phyloP scores from a whole-genome alignment of 2,888 invertebrate species.

The Philereme vetulata region DNA sequence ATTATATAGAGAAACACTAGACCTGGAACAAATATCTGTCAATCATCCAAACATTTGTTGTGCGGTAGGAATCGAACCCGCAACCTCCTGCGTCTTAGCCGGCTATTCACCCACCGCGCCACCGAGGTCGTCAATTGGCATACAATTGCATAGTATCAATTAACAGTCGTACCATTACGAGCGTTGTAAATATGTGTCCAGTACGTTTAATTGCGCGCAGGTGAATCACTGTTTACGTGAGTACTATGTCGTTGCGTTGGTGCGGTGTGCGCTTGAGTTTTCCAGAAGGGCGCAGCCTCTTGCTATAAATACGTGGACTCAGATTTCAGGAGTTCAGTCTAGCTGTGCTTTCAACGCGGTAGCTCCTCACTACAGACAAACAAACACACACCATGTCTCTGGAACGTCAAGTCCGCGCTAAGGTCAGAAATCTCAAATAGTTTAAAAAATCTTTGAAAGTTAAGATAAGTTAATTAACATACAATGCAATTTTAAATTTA shows the following conservation, averaged over 20 bases:
- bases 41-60: too few species aligned
- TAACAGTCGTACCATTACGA: background rate
- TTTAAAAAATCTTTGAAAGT: background rate
- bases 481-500: background rate
- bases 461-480: background rate
- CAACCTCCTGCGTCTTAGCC: too few species aligned
- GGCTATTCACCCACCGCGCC: too few species aligned
- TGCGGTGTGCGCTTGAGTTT: slow-evolving; percentile 62
- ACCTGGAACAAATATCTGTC: too few species aligned
- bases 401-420: slow-evolving; percentile 95
- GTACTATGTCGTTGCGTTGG: slow-evolving; percentile 51
- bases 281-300: slow-evolving; percentile 79
- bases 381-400: slow-evolving; percentile 89
- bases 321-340: slow-evolving; percentile 80
- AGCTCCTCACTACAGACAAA: slow-evolving; percentile 60
- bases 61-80: too few species aligned
- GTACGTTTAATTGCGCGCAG: slow-evolving; percentile 59
- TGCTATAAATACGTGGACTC: slow-evolving; percentile 77
- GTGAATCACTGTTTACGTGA: slow-evolving; percentile 48
- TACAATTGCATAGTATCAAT: too few species aligned
- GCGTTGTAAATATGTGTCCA: slow-evolving; percentile 29
- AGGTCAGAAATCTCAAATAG: slow-evolving; percentile 79
- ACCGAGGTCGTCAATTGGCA: too few species aligned
- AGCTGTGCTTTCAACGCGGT: slow-evolving; percentile 65
- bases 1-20: too few species aligned